Percentiles rank a stretch among this genome's conserved stretches.
Conservation (phyloP, 2,797 vertebrate genomes). For the Carduelis carduelis region DNA sequence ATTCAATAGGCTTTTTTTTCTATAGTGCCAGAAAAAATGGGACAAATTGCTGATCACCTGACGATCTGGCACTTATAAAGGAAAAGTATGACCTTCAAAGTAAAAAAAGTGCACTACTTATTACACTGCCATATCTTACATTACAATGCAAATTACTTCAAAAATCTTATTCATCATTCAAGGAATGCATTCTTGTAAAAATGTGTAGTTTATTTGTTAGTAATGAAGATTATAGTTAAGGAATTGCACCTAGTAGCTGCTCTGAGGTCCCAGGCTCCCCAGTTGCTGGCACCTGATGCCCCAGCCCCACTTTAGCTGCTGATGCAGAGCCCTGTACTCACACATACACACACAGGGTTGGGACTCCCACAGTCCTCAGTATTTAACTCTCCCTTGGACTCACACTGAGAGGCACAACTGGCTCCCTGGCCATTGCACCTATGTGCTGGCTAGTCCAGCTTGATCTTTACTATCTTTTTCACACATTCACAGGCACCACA, state of each 20-base stretch:
- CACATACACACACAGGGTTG: not conserved
- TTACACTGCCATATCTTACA: not conserved
- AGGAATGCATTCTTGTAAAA: not conserved
- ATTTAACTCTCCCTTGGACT: not conserved
- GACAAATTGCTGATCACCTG: not conserved
- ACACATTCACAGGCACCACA: not conserved
- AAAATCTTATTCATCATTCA: not conserved
- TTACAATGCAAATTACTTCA: not conserved
- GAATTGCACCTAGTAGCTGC: not conserved
- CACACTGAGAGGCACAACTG: not conserved
- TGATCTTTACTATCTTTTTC: not conserved
- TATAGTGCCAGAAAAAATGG: not conserved
- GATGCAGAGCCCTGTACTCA: not conserved
- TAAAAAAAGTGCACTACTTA: not conserved
- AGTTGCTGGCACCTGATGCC: not conserved
- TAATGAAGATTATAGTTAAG: not conserved
- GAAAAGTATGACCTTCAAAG: not conserved
- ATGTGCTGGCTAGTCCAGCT: not conserved
- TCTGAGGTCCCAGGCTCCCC: not conserved
- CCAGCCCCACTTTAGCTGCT: not conserved
- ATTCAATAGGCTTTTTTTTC: not conserved
- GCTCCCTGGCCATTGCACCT: not conserved
- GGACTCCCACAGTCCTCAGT: not conserved
- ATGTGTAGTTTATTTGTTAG: not conserved
- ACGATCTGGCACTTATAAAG: not conserved